Base-by-base conservation (phyloP, 2,888 invertebrate genomes). In the Fragum sueziense region DNA sequence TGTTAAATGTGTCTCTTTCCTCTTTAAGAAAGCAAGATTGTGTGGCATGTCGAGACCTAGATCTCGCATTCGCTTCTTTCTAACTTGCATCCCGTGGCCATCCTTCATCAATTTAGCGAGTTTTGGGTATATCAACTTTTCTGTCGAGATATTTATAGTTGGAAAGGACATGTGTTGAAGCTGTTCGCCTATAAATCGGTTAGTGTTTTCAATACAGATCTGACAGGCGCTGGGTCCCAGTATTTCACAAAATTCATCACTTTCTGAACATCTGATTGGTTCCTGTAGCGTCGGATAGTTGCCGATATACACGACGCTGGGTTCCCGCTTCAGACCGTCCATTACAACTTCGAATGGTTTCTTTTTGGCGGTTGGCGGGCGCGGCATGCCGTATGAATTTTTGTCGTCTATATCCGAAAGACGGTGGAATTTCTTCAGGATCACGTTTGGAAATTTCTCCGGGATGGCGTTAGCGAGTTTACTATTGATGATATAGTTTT, bases 161-260 rank as follows among this genome's bases (percentile, higher is more conserved):
- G 88, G 89, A 67, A 88, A 89, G 29, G 87, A 76, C 61, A 87
- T 85, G 61, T 84, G 79, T 67, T 90, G 90, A 14, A 90, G 82
- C 68, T 89, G 87, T 62, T 87, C 87, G 0, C 88, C 90, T 9
- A 89, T 88, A 76, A 82, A 76, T 47, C 88, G 78, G 79, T 89
- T 90, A 17, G 89, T 89, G 31, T 79, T 85, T 68, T 90, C 90
- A 7, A 90, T 89, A 70, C 90, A 90, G 4, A 68, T 78, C n/a
- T 87, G 87, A 51, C 90, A 90, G 7, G 88, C 74, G 61, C 87
- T 85, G 6, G 90, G 87, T 27, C 90, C 90, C 1, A 90, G 84
- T 22, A 90, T 87, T 71, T 90, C 88, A 67, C 90, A 90, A 59
- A 87, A 90, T 57, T 88, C 87, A 29, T 79, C 79, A 17, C 67